Evolutionary conservation across 2,113 vertebrate species (phyloP).

Genomic region (Odontophorus gujanensis): DNA sequence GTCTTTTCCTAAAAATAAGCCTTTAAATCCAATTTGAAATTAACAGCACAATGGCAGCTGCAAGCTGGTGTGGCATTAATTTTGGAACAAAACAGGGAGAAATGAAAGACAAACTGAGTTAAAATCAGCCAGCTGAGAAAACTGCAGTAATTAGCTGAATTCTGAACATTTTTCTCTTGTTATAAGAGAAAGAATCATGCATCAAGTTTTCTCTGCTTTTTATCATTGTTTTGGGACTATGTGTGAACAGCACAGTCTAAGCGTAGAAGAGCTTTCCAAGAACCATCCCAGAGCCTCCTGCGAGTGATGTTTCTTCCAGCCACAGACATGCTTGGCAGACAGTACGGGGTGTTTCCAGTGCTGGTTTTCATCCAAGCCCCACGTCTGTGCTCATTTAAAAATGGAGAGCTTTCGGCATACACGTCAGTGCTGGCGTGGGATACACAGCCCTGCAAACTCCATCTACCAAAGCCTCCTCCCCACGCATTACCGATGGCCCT

Average conservation of each 20-base stretch:
- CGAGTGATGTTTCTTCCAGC: background rate
- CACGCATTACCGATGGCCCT: fast-evolving
- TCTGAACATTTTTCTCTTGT: background rate
- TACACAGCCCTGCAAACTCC: background rate
- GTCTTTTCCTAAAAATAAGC: conserved; percentile 53
- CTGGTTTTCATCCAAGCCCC: conserved; percentile 4
- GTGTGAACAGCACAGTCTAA: background rate
- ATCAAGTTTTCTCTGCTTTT: background rate
- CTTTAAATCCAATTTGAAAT: conserved; percentile 41
- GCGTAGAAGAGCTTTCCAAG: conserved; percentile 37
- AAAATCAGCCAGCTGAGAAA: conserved; percentile 39
- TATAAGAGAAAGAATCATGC: background rate
- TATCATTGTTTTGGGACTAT: background rate
- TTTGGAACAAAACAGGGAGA: background rate
- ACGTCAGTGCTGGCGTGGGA: background rate
- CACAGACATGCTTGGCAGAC: background rate
- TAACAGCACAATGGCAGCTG: conserved; percentile 38
- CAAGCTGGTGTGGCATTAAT: conserved; percentile 33
- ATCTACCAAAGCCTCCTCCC: background rate
- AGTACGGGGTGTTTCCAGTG: fast-evolving
- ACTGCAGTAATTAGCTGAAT: conserved; percentile 10
- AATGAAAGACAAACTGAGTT: background rate
- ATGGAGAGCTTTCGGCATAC: background rate
- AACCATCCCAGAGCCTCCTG: background rate
- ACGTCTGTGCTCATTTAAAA: fast-evolving